Evolutionary conservation across 35 echinoderm and acorn worm species (phyloP), one percentile per base, ranked within the genome.

Genomic region (Heliocidaris erythrogramma): DNA sequence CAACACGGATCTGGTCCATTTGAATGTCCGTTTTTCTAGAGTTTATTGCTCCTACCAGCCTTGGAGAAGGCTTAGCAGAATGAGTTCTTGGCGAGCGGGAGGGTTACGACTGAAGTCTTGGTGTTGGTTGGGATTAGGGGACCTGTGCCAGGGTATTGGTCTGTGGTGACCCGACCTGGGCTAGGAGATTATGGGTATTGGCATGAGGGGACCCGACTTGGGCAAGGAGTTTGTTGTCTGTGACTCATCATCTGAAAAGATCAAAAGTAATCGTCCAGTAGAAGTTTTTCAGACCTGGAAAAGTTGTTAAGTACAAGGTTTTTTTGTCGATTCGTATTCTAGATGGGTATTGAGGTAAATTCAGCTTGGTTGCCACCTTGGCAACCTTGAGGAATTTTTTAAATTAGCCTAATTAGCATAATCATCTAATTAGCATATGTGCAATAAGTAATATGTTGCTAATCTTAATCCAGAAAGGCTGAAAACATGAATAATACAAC

Each of bases 81-180:
- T 97, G 97, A 59, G 97, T 99, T 92, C 98, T 97, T 88, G 98
- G 98, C 17, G 98, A 99, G 49, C 97, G 98, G 18, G 97, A 92
- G 18, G 98, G 97, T 95, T 97, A 97, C 29, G 97, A 98, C 86
- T 97, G 97, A 47, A 97, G 98, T 91, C 98, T 94, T 30, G 98
- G 98, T 29, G 98, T 30, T 97, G 97, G 49, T 96, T 97, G 8
- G 97, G 97, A 50, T 98, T 98, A 16, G 98, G 98, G 93, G n/a
- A 99, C 98, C 86, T 97, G 96, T 13, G 88, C 95, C 86, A 99
- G 93, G 61, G 91, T 61, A 11, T 93, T 95, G 29, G 96, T 96
- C 60, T 96, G 96, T 90, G 96, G 96, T 9, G 96, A 97, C 91
- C 96, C 86, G 30, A 97, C 96, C 84, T 96, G 95, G n/a, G 88